Base-by-base conservation (phyloP, 2,113 vertebrate species). In the Puntigrus tetrazona region DNA sequence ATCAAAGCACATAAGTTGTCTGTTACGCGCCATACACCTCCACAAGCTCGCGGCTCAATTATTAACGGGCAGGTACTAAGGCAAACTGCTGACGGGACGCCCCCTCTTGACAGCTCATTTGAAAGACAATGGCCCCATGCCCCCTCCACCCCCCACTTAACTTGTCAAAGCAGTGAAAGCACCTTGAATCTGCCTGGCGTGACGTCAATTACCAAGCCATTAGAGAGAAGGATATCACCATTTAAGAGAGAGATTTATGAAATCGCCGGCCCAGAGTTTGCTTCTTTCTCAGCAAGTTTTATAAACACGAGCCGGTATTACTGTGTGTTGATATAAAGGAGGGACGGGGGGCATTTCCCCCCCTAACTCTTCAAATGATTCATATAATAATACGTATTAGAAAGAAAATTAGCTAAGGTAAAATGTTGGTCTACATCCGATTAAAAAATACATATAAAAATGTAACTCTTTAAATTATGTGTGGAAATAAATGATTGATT, bases 41-140 rank as follows among this genome's bases (percentile, higher is more conserved):
- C 89, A 91, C 86, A 86, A 88, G 91, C 90, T 88, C 63, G 43
- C 52, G 38, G 93, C 92, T 94, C 88, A 93, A 95, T 95, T 91
- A 95, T 95, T 95, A 95, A 94, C 93, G 92, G 88, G 88, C 93
- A 95, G 94, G 93, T 94, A 94, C 86, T 91, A 93, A 93, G 91
- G 92, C 92, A 94, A 93, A 93, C 29, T 94, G 93, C 93, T 94
- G 93, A 94, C 92, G 90, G 73, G 74, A 82, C 81, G 63, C 81
- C 81, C 69, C 75, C 81, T 69, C 74, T 69, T 93, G 93, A 94
- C 93, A 93, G 91, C 91, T 93, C 91, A 94, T 94, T 93, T 94
- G 92, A 89, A 94, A 95, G 93, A 95, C 94, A 94, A 94, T 94
- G 86, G 90, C 84, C 9, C 47, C 59, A 31, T 67, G 45, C 57